Base-by-base conservation (phyloP, 2,797 vertebrate species). In the Myotis pilosus region DNA sequence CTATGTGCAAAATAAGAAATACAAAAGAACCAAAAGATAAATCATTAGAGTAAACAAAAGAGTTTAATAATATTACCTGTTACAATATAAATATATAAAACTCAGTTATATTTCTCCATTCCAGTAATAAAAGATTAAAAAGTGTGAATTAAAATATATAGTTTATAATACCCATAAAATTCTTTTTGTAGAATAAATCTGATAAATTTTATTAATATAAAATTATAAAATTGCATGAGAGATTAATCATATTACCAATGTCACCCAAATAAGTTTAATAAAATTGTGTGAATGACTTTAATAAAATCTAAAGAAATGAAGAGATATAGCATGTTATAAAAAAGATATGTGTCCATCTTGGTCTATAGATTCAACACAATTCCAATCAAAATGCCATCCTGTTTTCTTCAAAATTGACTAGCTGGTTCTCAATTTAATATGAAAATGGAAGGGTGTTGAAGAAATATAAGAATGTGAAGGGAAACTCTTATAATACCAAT, bases 31-130 rank as follows among this genome's bases (percentile, higher is more conserved):
- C 5, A 82, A 83, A 55, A 5, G 8, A 11, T 64, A 91, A 79
- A 51, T 71, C 8, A 25, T 51, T 68, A 51, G 51, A 64, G 68
- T 57, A 85, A 94, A 60, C 3, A 66, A 25, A 76, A 51, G 51
- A 64, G 9, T 74, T 82, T 81, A 82, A 76, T 22, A 78, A 69
- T 2, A 33, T 68, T 51, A 74, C 25, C 20, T n/a, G 23, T 74
- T 71, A 82, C 93, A 95, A 95, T 53, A 76, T 30, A 17, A 76
- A 87, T 51, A 60, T 51, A 23, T 19, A 51, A 90, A 66, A 69
- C 51, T 68, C 20, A 60, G n/a, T 49, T 74, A 81, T 92, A 4
- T 60, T 60, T 93, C 44, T 86, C 76, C 17, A 62, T 81, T 25
- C 41, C 11, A 75, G 8, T 74, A 75, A 80, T 74, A 15, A 87